Conservation (phyloP, 2,888 invertebrate species). For the Tigriopus californicus region DNA sequence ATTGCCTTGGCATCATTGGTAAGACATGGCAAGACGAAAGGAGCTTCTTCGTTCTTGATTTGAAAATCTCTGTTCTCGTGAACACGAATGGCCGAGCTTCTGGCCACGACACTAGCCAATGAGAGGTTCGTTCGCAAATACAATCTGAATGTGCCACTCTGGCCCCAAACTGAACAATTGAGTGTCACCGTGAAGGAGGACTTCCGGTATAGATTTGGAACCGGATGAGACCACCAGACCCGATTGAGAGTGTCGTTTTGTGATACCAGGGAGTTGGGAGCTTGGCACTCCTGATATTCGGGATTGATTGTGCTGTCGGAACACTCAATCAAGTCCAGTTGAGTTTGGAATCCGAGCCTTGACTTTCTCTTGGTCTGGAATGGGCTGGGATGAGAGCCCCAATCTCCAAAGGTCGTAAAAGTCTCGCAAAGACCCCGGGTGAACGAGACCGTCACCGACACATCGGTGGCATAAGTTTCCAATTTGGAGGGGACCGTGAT, state of each 20-base stretch:
- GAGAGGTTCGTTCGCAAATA: background rate
- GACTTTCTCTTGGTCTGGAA: background rate
- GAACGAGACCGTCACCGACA: background rate
- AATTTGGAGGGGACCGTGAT: background rate
- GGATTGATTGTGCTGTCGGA: background rate
- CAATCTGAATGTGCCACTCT: background rate
- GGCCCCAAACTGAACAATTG: constrained; percentile 3
- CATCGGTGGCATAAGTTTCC: background rate
- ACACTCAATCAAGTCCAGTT: background rate
- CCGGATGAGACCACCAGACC: background rate
- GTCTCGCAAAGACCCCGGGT: background rate
- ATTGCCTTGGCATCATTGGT: background rate
- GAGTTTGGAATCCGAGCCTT: background rate
- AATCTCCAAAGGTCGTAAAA: background rate
- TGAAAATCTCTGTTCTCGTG: background rate
- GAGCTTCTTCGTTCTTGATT: background rate
- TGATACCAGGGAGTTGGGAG: background rate
- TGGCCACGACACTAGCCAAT: background rate
- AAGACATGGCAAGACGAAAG: background rate
- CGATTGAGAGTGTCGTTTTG: too few relatives aligned
- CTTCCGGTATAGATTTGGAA: background rate
- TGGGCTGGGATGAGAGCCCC: too few relatives aligned
- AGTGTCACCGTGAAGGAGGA: background rate
- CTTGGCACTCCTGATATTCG: background rate
- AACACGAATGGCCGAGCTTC: background rate